Evolutionary conservation across 2,888 invertebrate genomes (phyloP).

Genomic region (Lydus trimaculatus): DNA sequence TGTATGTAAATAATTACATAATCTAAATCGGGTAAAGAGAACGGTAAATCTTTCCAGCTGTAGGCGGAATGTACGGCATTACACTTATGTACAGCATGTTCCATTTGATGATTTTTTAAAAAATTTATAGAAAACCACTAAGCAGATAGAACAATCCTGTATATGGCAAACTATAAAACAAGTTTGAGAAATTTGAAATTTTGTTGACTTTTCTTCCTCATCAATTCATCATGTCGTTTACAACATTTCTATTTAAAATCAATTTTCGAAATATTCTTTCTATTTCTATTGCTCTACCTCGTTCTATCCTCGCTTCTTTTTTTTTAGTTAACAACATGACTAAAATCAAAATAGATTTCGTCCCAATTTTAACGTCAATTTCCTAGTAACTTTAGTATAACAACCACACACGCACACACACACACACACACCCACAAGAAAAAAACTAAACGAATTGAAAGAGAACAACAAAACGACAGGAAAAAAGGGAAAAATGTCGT

Average conservation of each 20-base stretch:
- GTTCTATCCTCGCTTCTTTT: background rate
- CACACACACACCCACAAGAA: too few relatives aligned
- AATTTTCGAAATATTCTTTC: background rate
- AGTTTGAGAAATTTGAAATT: constrained; percentile 21
- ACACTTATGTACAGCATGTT: background rate
- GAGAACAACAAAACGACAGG: background rate
- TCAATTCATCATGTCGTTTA: constrained; percentile 16
- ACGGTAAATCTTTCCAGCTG: constrained; percentile 31
- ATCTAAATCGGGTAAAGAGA: constrained; percentile 44
- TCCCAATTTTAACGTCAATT: background rate
- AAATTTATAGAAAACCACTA: background rate
- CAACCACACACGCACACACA: background rate
- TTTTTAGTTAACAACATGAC: background rate
- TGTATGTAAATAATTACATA: constrained; percentile 52
- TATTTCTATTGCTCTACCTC: background rate
- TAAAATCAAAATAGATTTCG: background rate
- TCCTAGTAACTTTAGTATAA: background rate
- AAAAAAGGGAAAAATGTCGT: background rate
- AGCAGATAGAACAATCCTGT: background rate
- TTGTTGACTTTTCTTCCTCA: constrained; percentile 29
- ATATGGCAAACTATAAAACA: constrained; percentile 12
- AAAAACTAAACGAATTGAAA: background rate
- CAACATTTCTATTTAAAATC: background rate
- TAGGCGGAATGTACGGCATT: constrained; percentile 21
- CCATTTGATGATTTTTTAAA: too few relatives aligned